Conservation (phyloP, 2,888 invertebrate species). For the Platycheirus rosarum region DNA sequence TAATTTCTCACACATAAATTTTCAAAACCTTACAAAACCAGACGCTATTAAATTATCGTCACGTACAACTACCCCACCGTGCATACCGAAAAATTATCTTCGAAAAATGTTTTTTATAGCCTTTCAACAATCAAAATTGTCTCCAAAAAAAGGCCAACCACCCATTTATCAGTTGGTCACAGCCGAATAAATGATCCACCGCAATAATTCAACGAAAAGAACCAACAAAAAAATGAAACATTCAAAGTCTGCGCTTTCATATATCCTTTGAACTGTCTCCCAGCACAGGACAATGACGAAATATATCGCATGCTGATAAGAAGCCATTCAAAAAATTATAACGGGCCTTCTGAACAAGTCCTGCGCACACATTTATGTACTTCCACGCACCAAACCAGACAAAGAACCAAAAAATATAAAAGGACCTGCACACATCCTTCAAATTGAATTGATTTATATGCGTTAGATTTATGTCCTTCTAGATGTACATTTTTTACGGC, state of each 20-base stretch:
- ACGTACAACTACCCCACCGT: conserved; percentile 12
- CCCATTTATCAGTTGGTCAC: conserved; percentile 55
- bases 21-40: conserved; percentile 14
- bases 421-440: conserved; percentile 49
- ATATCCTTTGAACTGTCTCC: conserved; percentile 8
- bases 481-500: conserved; percentile 69
- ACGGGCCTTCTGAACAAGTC: conserved; percentile 18
- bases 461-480: conserved; percentile 69
- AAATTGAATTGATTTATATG: conserved; percentile 72
- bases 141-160: conserved; percentile 10
- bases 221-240: conserved; percentile 11
- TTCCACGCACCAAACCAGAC: conserved; percentile 18
- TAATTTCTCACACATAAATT: conserved; percentile 11
- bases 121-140: conserved; percentile 31
- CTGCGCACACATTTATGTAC: conserved; percentile 12
- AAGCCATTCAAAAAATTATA: conserved; percentile 32
- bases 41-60: conserved; percentile 15
- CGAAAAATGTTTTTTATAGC: conserved; percentile 27
- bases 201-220: conserved; percentile 28
- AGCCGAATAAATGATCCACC: conserved; percentile 30
- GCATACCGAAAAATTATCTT: conserved; percentile 13
- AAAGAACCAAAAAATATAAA: neutral
- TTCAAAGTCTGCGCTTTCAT: conserved; percentile 14
- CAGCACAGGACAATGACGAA: neutral
- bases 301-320: conserved; percentile 37